These are phyloP conservation scores for Agrilus biguttatus DNA, from an alignment of 2,888 invertebrate species.

Conservation along the genomic window DNA sequence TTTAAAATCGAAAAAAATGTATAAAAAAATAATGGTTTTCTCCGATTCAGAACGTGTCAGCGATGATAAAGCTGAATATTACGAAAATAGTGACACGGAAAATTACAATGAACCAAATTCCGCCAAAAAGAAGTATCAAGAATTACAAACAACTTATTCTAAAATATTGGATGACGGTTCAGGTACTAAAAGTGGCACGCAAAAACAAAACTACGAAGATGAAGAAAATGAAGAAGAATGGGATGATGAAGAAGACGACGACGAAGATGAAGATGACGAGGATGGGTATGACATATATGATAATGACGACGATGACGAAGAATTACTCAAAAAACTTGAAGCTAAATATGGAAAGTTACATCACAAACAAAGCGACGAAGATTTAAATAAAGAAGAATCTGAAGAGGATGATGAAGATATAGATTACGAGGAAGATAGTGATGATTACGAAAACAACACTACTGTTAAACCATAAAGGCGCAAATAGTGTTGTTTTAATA, in stretches of 20 bases:
- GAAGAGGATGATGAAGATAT: slow-evolving; percentile 34
- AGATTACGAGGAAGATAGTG: slow-evolving; percentile 20
- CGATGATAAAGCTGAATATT: slow-evolving; percentile 21
- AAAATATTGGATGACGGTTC: slow-evolving; percentile 23
- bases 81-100: slow-evolving; percentile 25
- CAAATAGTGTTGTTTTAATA: too few species aligned
- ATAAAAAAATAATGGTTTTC: slow-evolving; percentile 4
- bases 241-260: slow-evolving; percentile 27
- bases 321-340: slow-evolving; percentile 53
- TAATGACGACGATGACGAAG: slow-evolving; percentile 35
- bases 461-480: too few species aligned
- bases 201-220: slow-evolving; percentile 18
- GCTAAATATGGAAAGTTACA: slow-evolving; percentile 59
- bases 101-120: slow-evolving; percentile 14
- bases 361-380: slow-evolving; percentile 20
- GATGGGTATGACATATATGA: slow-evolving; percentile 7
- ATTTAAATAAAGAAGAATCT: slow-evolving; percentile 30
- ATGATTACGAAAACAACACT: slow-evolving; percentile 11
- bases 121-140: slow-evolving; percentile 23
- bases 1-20: neutral
- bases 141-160: slow-evolving; percentile 24
- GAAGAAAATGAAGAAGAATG: slow-evolving; percentile 27
- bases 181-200: slow-evolving; percentile 9
- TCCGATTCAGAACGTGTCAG: slow-evolving; percentile 5
- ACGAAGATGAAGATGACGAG: slow-evolving; percentile 6